A percentile compares a stretch with the other conserved stretches of the same genome.
These are phyloP conservation scores for Cerceris rybyensis DNA, from an alignment of 2,888 invertebrate species.

Conservation along the genomic window DNA sequence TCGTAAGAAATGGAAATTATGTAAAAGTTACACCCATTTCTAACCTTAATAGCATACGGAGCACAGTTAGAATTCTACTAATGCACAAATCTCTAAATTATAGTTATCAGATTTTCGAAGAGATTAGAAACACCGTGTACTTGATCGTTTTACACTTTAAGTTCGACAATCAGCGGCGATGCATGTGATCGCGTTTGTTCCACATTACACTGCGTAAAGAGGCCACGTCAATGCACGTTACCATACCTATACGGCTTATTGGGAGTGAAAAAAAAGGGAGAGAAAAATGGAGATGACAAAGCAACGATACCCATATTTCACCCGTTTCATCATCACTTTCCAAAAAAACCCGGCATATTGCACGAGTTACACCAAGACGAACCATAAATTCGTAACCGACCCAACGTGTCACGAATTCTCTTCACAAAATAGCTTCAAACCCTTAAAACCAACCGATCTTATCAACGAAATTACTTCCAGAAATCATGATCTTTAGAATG, in stretches of 20 bases:
- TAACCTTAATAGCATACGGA: too few species aligned
- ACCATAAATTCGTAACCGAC: too few species aligned
- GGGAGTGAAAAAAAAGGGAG: neutral
- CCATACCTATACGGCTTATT: slow-evolving; percentile 8
- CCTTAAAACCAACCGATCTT: neutral
- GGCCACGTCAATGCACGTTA: slow-evolving; percentile 50
- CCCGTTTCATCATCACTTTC: neutral
- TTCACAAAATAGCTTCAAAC: too few species aligned
- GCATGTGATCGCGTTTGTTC: slow-evolving; percentile 26
- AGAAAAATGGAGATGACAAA: neutral
- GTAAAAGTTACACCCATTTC: too few species aligned
- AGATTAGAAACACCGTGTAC: neutral
- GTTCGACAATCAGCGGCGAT: slow-evolving; percentile 10
- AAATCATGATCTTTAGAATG: too few species aligned
- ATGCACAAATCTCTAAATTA: too few species aligned
- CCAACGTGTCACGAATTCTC: too few species aligned
- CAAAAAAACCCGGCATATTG: neutral
- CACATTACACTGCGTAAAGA: slow-evolving; percentile 35
- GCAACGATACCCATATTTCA: neutral
- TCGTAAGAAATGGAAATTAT: too few species aligned
- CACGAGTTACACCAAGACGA: neutral
- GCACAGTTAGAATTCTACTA: too few species aligned
- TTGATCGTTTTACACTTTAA: neutral
- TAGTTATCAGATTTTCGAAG: too few species aligned
- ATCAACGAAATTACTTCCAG: too few species aligned